A percentile compares a stretch with the other conserved stretches of the same genome.
Conservation (phyloP, 2,113 vertebrate species). For the Tyto alba region DNA sequence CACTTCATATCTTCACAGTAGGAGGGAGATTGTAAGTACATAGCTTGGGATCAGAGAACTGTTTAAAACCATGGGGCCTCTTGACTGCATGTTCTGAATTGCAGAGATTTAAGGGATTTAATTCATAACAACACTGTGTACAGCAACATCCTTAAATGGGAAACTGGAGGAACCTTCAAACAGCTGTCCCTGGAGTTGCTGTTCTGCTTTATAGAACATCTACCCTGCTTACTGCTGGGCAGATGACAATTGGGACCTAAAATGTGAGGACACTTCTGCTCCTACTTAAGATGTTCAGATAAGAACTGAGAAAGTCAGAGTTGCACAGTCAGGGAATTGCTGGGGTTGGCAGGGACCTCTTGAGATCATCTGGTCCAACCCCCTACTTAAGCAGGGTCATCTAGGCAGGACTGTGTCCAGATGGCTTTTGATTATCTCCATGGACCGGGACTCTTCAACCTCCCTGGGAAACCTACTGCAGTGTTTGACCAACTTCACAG, state of each 20-base stretch:
- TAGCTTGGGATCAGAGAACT: not conserved
- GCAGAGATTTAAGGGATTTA: not conserved
- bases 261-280: not conserved
- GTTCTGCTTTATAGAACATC: not conserved
- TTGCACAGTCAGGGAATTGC: not conserved
- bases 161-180: not conserved
- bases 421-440: not conserved
- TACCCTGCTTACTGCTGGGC: not conserved
- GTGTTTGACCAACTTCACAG: not conserved
- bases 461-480: not conserved
- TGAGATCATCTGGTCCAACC: not conserved
- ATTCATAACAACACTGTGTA: not conserved
- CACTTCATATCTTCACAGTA: not conserved
- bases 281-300: not conserved
- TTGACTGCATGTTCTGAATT: not conserved
- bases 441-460: not conserved
- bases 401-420: not conserved
- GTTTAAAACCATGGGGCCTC: not conserved
- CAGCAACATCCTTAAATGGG: not conserved
- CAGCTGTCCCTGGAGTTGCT: not conserved
- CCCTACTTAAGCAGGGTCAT: not conserved
- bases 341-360: not conserved
- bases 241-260: not conserved
- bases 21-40: not conserved
- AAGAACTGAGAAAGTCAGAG: not conserved